phyloP scores from a whole-genome alignment of 2,797 vertebrate species.

The Morelia viridis region DNA sequence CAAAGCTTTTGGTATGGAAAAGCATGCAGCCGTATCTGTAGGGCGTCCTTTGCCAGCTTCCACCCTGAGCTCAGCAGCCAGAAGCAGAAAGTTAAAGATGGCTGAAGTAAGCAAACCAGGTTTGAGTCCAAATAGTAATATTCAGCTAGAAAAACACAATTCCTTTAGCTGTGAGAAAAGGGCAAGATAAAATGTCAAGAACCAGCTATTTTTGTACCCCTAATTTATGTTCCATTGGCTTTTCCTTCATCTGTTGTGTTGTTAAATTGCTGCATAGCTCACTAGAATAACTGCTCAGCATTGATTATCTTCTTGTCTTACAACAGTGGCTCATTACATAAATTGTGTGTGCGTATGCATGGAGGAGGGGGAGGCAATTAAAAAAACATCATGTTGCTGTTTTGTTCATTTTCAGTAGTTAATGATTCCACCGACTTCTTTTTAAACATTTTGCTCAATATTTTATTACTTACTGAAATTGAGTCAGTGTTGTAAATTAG shows the following conservation, averaged over 20 bases:
- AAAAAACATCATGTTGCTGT: conserved; percentile 13
- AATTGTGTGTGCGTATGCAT: background rate
- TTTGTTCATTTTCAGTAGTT: conserved; percentile 22
- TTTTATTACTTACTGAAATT: conserved; percentile 23
- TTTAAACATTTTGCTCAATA: conserved; percentile 15
- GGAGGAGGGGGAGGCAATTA: background rate
- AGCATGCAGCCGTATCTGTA: background rate
- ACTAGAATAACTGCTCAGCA: conserved; percentile 7
- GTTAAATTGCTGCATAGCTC: conserved; percentile 2
- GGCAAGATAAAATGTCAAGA: background rate
- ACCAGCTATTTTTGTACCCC: background rate
- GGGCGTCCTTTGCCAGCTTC: background rate
- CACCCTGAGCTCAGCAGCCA: background rate
- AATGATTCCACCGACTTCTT: conserved; percentile 4
- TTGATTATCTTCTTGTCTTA: conserved; percentile 29
- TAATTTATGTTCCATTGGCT: background rate
- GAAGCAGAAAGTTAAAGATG: background rate
- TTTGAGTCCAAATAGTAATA: background rate
- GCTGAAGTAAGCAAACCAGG: background rate
- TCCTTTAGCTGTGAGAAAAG: background rate
- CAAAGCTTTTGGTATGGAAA: background rate
- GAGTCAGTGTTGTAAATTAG: background rate
- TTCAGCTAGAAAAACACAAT: background rate
- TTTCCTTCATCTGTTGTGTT: background rate
- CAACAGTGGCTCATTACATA: conserved; percentile 13